These are phyloP conservation scores for Chamaedrilus cognettii DNA, from an alignment of 2,888 invertebrate genomes.

Conservation along the genomic window DNA sequence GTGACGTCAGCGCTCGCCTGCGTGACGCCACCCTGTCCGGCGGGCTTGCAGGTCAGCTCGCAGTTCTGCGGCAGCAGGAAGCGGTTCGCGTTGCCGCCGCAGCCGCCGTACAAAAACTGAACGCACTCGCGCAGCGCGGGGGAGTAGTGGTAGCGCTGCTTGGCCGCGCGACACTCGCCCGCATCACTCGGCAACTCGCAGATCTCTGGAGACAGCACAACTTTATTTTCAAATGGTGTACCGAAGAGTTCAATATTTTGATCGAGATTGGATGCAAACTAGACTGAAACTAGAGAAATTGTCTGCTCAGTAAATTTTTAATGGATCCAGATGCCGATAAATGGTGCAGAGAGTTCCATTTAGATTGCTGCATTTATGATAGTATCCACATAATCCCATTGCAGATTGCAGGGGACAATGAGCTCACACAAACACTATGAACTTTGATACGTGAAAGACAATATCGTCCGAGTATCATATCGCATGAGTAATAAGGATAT, in stretches of 20 bases:
- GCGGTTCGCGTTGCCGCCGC: slow-evolving; percentile 37
- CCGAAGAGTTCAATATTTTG: background rate
- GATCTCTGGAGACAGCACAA: slow-evolving; percentile 18
- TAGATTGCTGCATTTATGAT: too few relatives aligned
- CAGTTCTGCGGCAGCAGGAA: slow-evolving; percentile 67
- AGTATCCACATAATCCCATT: too few relatives aligned
- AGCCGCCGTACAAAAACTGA: slow-evolving; percentile 36
- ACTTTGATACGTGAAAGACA: too few relatives aligned
- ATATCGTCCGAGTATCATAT: too few relatives aligned
- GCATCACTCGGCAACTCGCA: slow-evolving; percentile 15
- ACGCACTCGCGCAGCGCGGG: slow-evolving; percentile 67
- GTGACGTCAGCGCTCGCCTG: background rate
- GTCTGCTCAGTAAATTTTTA: too few relatives aligned
- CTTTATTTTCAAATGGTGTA: background rate
- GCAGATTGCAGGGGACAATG: too few relatives aligned
- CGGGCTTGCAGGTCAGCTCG: slow-evolving; percentile 26
- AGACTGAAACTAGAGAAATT: too few relatives aligned
- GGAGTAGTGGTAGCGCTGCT: slow-evolving; percentile 42
- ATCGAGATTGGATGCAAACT: too few relatives aligned
- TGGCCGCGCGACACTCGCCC: slow-evolving; percentile 16
- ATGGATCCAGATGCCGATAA: too few relatives aligned
- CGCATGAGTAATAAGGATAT: too few relatives aligned
- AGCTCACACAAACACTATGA: too few relatives aligned
- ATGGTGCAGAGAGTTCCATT: too few relatives aligned
- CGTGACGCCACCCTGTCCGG: background rate